Base-by-base conservation (phyloP, 2,797 vertebrate genomes). In the Tokudaia muenninki region DNA sequence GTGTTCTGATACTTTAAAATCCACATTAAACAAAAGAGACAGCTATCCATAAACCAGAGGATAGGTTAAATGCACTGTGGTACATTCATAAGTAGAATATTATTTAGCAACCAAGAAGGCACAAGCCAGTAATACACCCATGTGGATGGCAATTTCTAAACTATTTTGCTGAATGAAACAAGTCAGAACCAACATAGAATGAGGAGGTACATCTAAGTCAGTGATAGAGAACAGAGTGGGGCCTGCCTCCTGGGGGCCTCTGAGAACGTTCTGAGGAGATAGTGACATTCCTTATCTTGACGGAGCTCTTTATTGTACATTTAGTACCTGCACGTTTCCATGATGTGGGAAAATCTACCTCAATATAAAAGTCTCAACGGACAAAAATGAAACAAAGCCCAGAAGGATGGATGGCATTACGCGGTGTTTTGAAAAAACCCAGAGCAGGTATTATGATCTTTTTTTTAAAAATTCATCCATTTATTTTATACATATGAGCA, bases 341-440 rank as follows among this genome's bases (percentile, higher is more conserved):
- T 50, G n/a, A 87, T 2, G 5, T 19, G 37, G 77, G 74, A 97
- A 82, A 96, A 83, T 81, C 63, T 47, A 88, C 47, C 41, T 90
- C 67, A 50, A 9, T 34, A 72, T n/a, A 87, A 70, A 79, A 90
- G 26, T 87, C 55, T 92, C 74, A 77, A 26, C 13, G 34, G 41
- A 26, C 74, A 70, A 70, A 92, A 96, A 92, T 41, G 79, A 97
- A 88, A 55, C 47, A 75, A 88, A 90, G 29, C 80, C 84, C 63
- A 70, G 34, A 96, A 92, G 37, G 29, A 72, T 10, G 17, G 4
- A 9, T 11, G 52, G 77, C n/a, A 78, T 44, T 87, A 17, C 13
- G 22, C 2, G 29, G 41, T 90, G 13, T 63, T 50, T 1, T n/a
- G 57, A 47, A 81, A 72, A 21, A 80, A 9, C 4, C 29, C 59